A percentile compares a stretch with the other conserved stretches of the same genome.
phyloP scores from a whole-genome alignment of 2,888 invertebrate species.

The Prostheceraeus crozeri region DNA sequence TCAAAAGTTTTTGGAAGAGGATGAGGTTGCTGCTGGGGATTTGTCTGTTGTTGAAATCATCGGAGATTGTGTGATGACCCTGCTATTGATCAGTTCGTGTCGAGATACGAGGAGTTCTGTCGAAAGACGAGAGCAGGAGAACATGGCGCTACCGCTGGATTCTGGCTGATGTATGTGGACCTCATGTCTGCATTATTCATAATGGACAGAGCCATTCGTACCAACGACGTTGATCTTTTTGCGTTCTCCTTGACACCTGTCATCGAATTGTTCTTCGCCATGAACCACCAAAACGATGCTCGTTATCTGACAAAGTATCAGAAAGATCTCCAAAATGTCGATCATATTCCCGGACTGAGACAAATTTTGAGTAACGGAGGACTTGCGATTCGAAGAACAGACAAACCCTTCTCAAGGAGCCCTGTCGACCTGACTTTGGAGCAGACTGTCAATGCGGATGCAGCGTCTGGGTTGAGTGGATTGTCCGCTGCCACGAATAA shows the following conservation, averaged over 20 bases:
- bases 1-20: slow-evolving; percentile 34
- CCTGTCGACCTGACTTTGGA: slow-evolving; percentile 24
- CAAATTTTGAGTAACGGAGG: slow-evolving; percentile 12
- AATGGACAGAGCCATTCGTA: slow-evolving; percentile 13
- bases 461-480: slow-evolving; percentile 27
- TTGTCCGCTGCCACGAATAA: slow-evolving; percentile 34
- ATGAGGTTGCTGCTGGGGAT: too few species aligned
- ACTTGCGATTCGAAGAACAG: background rate
- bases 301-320: slow-evolving; percentile 25
- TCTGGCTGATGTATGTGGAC: slow-evolving; percentile 26
- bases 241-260: slow-evolving; percentile 4
- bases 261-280: slow-evolving; percentile 13
- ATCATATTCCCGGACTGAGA: slow-evolving; percentile 23
- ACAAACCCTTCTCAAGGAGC: background rate
- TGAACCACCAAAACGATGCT: slow-evolving; percentile 17
- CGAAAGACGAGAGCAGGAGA: slow-evolving; percentile 18
- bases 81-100: too few species aligned
- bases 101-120: slow-evolving; percentile 29
- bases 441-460: slow-evolving; percentile 13
- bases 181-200: background rate
- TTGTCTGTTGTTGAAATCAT: too few species aligned
- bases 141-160: slow-evolving; percentile 27
- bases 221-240: slow-evolving; percentile 35
- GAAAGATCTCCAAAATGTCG: slow-evolving; percentile 17
- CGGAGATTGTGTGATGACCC: background rate